phyloP scores from a whole-genome alignment of 2,113 vertebrate genomes.

The Formicarius rufipectus region DNA sequence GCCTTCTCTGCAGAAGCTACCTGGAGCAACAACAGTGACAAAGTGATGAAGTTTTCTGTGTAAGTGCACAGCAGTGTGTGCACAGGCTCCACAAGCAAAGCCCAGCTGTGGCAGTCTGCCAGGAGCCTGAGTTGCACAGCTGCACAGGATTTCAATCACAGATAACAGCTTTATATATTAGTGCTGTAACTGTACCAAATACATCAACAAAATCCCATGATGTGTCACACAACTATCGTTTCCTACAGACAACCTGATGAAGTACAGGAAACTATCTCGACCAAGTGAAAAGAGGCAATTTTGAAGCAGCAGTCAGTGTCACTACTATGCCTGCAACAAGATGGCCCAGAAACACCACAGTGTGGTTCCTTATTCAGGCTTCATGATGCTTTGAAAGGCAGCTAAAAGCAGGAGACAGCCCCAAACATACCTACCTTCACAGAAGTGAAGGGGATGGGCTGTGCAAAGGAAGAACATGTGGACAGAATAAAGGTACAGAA shows the following conservation, averaged over 20 bases:
- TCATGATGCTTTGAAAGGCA: neutral
- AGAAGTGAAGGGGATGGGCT: neutral
- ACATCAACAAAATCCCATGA: neutral
- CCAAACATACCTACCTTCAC: neutral
- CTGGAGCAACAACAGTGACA: neutral
- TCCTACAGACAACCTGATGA: neutral
- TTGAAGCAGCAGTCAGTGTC: neutral
- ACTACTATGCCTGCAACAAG: rapidly evolving
- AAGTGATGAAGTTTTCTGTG: neutral
- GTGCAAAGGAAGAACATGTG: neutral
- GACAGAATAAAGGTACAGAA: neutral
- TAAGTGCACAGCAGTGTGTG: neutral
- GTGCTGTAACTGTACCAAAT: neutral
- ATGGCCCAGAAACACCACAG: neutral
- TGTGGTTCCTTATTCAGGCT: neutral
- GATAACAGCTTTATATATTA: neutral
- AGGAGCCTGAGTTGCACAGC: neutral
- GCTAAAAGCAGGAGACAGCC: neutral
- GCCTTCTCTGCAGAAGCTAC: neutral
- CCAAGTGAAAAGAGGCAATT: neutral
- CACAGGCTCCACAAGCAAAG: neutral
- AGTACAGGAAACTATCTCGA: neutral
- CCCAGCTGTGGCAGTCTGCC: neutral
- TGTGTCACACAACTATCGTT: neutral
- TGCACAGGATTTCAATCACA: neutral